Percentiles rank a stretch among this genome's conserved stretches.
Conservation (phyloP, 2,113 vertebrate species). For the Oryzias curvinotus region DNA sequence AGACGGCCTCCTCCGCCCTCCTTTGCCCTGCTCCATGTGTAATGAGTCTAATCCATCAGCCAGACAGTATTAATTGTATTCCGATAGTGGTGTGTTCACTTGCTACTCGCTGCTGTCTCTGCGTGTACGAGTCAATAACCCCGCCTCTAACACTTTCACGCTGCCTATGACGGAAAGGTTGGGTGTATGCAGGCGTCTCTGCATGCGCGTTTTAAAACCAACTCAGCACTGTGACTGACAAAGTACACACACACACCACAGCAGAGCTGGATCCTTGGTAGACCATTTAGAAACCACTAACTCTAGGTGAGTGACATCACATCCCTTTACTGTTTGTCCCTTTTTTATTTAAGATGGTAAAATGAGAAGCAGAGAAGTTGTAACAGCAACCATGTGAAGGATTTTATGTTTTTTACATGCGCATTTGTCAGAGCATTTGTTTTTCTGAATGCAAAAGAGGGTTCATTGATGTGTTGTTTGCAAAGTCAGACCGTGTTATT, state of each 20-base stretch:
- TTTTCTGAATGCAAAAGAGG: slow-evolving; percentile 15
- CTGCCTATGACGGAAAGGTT: slow-evolving; percentile 50
- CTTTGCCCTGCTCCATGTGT: slow-evolving; percentile 53
- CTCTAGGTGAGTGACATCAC: slow-evolving; percentile 64
- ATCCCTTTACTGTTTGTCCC: slow-evolving; percentile 73
- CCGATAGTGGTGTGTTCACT: slow-evolving; percentile 72
- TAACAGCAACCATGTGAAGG: slow-evolving; percentile 61
- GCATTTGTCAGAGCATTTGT: slow-evolving; percentile 24
- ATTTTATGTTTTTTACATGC: slow-evolving; percentile 14
- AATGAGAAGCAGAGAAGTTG: slow-evolving; percentile 67
- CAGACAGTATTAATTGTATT: slow-evolving; percentile 77
- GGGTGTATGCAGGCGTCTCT: slow-evolving; percentile 18
- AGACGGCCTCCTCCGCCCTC: slow-evolving; percentile 29
- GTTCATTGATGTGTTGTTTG: slow-evolving; percentile 18
- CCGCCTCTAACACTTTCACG: slow-evolving; percentile 59
- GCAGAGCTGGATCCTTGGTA: slow-evolving; percentile 51
- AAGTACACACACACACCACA: slow-evolving; percentile 57
- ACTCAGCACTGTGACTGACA: slow-evolving; percentile 66
- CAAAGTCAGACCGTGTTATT: slow-evolving; percentile 46
- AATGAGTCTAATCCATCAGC: slow-evolving; percentile 78
- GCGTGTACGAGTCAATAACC: slow-evolving; percentile 71
- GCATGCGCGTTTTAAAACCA: slow-evolving; percentile 51
- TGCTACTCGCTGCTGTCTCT: slow-evolving; percentile 63
- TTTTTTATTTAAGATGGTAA: slow-evolving; percentile 26
- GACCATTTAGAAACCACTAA: slow-evolving; percentile 63